A percentile compares a stretch with the other conserved stretches of the same genome.
These are phyloP conservation scores for Monochamus alternatus DNA, from an alignment of 2,888 invertebrate species.

Conservation along the genomic window DNA sequence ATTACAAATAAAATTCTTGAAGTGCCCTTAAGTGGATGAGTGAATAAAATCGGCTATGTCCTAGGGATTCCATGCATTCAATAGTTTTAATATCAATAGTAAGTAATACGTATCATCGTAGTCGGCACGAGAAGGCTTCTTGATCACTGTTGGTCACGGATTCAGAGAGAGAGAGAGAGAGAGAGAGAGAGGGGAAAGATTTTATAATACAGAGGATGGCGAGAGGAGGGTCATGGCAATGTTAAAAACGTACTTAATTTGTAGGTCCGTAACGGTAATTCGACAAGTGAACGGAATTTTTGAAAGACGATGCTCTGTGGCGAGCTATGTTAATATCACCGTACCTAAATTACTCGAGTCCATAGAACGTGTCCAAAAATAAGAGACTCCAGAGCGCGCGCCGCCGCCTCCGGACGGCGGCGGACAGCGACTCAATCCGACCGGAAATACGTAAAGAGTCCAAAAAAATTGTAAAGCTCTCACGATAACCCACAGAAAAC, in stretches of 20 bases:
- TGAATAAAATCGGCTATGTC: constrained; percentile 30
- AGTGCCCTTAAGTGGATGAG: constrained; percentile 31
- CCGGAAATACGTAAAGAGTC: constrained; percentile 53
- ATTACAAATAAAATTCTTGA: constrained; percentile 25
- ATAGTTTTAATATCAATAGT: constrained; percentile 47
- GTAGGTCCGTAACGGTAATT: constrained; percentile 54
- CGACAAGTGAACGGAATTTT: constrained; percentile 63
- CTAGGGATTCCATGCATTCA: constrained; percentile 55
- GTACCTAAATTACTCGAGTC: constrained; percentile 59
- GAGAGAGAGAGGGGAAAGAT: constrained; percentile 47
- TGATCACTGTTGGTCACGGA: constrained; percentile 61
- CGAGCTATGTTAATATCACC: constrained; percentile 67
- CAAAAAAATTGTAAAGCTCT: constrained; percentile 59
- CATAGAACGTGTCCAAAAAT: constrained; percentile 64
- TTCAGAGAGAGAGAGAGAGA: constrained; percentile 46
- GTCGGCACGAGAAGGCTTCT: constrained; percentile 60
- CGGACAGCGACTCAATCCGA: constrained; percentile 54
- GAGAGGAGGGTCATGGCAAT: constrained; percentile 52
- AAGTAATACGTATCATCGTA: constrained; percentile 51
- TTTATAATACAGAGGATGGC: constrained; percentile 54
- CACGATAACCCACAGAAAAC: constrained; percentile 50
- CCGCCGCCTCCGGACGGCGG: constrained; percentile 42
- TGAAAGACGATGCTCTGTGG: constrained; percentile 65
- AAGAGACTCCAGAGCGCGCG: constrained; percentile 62
- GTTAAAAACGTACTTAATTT: constrained; percentile 53